A percentile compares a stretch with the other conserved stretches of the same genome.
Conservation (phyloP, 2,113 vertebrate genomes). For the Procavia capensis region DNA sequence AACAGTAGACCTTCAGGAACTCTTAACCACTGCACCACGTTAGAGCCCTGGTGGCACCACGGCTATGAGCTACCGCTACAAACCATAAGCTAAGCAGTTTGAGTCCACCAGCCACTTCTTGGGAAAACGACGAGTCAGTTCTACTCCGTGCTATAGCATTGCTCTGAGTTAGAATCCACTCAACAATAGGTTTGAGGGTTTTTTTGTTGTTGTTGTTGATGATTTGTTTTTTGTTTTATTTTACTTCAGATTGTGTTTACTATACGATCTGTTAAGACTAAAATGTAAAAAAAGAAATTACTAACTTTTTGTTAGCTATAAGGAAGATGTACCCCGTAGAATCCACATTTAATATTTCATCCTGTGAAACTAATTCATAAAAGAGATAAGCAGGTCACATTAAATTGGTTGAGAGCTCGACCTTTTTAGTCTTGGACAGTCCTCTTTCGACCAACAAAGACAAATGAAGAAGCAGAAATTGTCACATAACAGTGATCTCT, state of each 20-base stretch:
- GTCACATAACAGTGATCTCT: slow-evolving; percentile 67
- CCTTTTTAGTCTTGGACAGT: slow-evolving; percentile 81
- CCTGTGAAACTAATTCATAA: slow-evolving; percentile 74
- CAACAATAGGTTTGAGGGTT: no score
- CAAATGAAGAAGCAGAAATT: slow-evolving; percentile 84
- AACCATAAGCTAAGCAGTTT: no score
- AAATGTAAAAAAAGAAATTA: neutral
- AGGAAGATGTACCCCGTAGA: slow-evolving; percentile 6
- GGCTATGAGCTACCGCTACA: no score
- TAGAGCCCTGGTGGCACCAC: no score
- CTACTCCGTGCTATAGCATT: no score
- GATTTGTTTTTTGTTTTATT: no score
- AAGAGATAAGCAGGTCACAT: slow-evolving; percentile 80
- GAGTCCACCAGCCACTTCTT: no score
- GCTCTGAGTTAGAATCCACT: no score
- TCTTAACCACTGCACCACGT: no score
- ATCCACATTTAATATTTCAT: slow-evolving; percentile 75
- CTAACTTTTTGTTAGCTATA: slow-evolving; percentile 34
- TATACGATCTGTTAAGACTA: slow-evolving; percentile 1
- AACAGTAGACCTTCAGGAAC: no score
- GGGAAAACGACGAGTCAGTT: no score
- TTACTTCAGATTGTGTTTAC: slow-evolving; percentile 18
- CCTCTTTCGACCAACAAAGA: slow-evolving; percentile 86
- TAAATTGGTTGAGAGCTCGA: slow-evolving; percentile 81
- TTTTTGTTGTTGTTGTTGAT: no score